These are phyloP conservation scores for rabbit (Oryctolagus cuniculus) DNA, from an alignment of 2,113 vertebrate species.

Conservation along the genomic window mOryCun1.1 NC_091438.1:158537501-158538000, in stretches of 20 bases:
- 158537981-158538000: too few relatives aligned
- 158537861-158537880: background rate
- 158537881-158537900: background rate
- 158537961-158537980: background rate
- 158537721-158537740: background rate
- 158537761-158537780: background rate
- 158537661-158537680: background rate
- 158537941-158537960: background rate
- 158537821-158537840: slow-evolving; percentile 33
- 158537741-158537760: background rate
- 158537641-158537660: background rate
- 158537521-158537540: background rate
- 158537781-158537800: background rate
- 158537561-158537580: background rate
- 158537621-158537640: background rate
- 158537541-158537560: background rate
- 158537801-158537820: slow-evolving; percentile 45
- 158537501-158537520: background rate
- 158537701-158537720: background rate
- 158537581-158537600: background rate
- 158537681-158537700: background rate
- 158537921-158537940: background rate
- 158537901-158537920: background rate
- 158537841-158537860: background rate
- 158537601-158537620: background rate